Base-by-base conservation (phyloP, 1,140 invertebrate species). In the Aethina tumida region DNA sequence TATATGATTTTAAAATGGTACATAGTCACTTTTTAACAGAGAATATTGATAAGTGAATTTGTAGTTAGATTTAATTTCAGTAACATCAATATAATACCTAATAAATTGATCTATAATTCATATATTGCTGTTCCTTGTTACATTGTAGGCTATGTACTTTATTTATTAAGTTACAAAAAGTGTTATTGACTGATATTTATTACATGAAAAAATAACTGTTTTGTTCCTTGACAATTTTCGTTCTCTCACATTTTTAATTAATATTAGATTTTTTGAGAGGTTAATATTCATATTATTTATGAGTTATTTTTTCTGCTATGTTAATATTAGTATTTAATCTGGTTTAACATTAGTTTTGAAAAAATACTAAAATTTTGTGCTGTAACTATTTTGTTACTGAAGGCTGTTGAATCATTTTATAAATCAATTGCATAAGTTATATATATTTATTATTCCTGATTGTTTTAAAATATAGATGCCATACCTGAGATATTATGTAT, bases 401-500 rank as follows among this genome's bases (percentile, higher is more conserved):
- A 47, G 45, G 45, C 45, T 47, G 45, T 43, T 47, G 33, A 47
- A 24, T 38, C 38, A 37, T 41, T 45, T 37, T 37, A 35, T 19
- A 13, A 36, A 26, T 17, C 32, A 40, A 26, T 35, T 35, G 26
- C 19, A 30, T 37, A 32, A 34, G 39, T 46, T 41, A 41, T 20
- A 45, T 39, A 29, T 31, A 38, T 20, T 22, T 44, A 33, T 28
- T 19, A 29, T 42, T 42, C 28, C 15, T 39, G 14, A 39, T 37
- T 39, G 36, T 41, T 30, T 41, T 43, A 35, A 47, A 36, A 35
- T 47, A 31, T 38, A 47, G 39, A 49, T 52, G 50, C 50, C 50
- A 52, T 52, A 52, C 47, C 43, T 52, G 41, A 48, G 50, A 52
- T 52, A 52, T 52, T 49, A 52, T 43, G 39, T 41, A 45, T 52